A percentile compares a stretch with the other conserved stretches of the same genome.
Conservation (phyloP, 2,113 vertebrate genomes). For the Grammomys surdaster region DNA sequence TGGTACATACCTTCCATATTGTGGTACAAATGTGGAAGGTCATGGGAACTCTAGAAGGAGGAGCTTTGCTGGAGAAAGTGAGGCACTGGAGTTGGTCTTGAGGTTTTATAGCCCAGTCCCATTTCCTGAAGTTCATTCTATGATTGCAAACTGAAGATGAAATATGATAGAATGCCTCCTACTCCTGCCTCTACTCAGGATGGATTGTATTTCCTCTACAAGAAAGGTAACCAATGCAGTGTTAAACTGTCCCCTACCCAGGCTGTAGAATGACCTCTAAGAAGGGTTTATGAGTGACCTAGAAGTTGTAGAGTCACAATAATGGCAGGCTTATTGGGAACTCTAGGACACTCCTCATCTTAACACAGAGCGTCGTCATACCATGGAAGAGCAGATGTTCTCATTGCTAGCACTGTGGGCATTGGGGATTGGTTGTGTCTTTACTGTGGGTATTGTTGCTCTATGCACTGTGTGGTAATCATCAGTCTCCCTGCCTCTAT, state of each 20-base stretch:
- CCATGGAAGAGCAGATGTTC: not conserved
- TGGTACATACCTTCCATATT: not conserved
- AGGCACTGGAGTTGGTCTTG: not conserved
- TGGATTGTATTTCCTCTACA: not conserved
- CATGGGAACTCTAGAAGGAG: no score
- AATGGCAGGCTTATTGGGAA: no score
- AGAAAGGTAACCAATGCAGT: not conserved
- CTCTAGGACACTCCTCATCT: not conserved
- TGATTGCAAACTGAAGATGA: no score
- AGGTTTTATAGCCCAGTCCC: not conserved
- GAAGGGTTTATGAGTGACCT: rapidly evolving
- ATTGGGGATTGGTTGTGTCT: not conserved
- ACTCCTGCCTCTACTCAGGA: not conserved
- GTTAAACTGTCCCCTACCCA: not conserved
- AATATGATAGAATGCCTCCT: not conserved
- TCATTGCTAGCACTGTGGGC: no score
- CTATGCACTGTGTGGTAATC: rapidly evolving
- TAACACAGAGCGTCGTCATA: not conserved
- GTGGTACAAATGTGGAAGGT: no score
- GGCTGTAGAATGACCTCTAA: no score
- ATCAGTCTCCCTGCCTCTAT: not conserved
- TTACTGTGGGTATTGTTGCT: no score
- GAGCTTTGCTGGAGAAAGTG: not conserved
- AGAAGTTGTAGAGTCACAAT: no score
- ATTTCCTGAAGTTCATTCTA: not conserved